These are phyloP conservation scores for Diprion similis DNA, from an alignment of 1,140 invertebrate species.

Conservation along the genomic window DNA sequence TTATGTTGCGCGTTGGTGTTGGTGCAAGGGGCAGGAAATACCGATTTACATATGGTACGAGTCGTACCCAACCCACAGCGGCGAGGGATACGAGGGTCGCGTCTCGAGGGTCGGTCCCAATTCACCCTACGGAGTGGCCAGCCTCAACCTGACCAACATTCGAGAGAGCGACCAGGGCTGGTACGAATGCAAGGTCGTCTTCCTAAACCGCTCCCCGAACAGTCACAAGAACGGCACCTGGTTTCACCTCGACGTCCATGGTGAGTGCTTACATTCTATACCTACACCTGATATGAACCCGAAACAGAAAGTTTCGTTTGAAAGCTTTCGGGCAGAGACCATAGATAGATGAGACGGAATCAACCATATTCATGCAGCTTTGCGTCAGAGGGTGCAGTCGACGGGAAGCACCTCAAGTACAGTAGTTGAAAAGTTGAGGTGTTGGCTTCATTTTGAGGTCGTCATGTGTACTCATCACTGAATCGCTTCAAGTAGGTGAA, in stretches of 20 bases:
- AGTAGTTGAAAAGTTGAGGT: too few species aligned
- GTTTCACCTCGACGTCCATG: constrained; percentile 95
- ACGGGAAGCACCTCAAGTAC: too few species aligned
- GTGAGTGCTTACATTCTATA: constrained; percentile 56
- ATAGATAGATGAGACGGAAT: too few species aligned
- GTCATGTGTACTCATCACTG: too few species aligned
- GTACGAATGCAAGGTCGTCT: constrained; percentile 97
- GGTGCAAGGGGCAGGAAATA: constrained; percentile 84
- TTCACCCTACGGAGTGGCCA: constrained; percentile 87
- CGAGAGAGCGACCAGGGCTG: constrained; percentile 92
- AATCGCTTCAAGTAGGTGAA: too few species aligned
- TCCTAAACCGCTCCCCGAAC: constrained; percentile 91
- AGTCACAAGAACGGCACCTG: constrained; percentile 92
- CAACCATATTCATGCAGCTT: too few species aligned
- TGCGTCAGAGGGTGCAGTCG: too few species aligned
- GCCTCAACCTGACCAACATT: constrained; percentile 93
- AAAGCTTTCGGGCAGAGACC: too few species aligned
- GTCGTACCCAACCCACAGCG: constrained; percentile 93
- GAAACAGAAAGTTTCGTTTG: too few species aligned
- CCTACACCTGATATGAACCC: too few species aligned
- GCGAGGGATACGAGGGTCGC: constrained; percentile 88
- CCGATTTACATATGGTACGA: constrained; percentile 98
- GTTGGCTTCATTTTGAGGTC: too few species aligned
- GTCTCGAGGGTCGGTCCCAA: constrained; percentile 87
- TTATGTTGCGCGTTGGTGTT: constrained; percentile 59